phyloP scores from a whole-genome alignment of 2,113 vertebrate genomes.

The Pluvianellus socialis region DNA sequence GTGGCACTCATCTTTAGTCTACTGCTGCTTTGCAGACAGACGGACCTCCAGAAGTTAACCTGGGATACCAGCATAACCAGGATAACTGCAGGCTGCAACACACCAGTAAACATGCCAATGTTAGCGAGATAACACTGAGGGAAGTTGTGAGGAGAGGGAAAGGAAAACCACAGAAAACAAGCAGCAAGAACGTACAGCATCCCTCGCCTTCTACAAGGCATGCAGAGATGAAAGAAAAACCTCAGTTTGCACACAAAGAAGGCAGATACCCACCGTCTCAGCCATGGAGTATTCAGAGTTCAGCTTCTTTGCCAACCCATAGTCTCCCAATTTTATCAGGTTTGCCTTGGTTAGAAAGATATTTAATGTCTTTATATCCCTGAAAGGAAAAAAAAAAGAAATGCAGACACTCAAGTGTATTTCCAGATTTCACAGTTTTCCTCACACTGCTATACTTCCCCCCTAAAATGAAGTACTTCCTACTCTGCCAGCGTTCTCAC shows the following conservation, averaged over 20 bases:
- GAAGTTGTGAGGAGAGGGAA: background rate
- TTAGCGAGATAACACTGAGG: background rate
- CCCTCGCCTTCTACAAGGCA: background rate
- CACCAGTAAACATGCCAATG: background rate
- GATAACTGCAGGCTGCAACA: background rate
- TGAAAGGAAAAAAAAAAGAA: slow-evolving; percentile 61
- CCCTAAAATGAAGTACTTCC: background rate
- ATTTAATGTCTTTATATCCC: slow-evolving; percentile 99
- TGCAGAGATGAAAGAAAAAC: background rate
- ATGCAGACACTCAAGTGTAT: background rate
- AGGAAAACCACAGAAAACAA: background rate
- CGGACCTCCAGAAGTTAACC: background rate
- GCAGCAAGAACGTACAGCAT: background rate
- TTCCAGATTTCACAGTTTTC: background rate
- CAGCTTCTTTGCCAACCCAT: slow-evolving; percentile 95
- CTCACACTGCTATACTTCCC: background rate
- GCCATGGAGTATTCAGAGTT: slow-evolving; percentile 96
- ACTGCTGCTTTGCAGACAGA: background rate
- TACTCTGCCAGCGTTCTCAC: background rate
- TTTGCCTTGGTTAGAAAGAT: slow-evolving; percentile 99
- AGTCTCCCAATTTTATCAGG: slow-evolving; percentile 97
- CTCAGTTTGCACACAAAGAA: background rate
- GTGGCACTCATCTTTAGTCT: background rate
- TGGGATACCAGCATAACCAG: background rate
- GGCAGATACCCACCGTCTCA: slow-evolving; percentile 86